Evolutionary conservation across 2,113 vertebrate species (phyloP).

Genomic region (Phyllostomus hastatus): DNA sequence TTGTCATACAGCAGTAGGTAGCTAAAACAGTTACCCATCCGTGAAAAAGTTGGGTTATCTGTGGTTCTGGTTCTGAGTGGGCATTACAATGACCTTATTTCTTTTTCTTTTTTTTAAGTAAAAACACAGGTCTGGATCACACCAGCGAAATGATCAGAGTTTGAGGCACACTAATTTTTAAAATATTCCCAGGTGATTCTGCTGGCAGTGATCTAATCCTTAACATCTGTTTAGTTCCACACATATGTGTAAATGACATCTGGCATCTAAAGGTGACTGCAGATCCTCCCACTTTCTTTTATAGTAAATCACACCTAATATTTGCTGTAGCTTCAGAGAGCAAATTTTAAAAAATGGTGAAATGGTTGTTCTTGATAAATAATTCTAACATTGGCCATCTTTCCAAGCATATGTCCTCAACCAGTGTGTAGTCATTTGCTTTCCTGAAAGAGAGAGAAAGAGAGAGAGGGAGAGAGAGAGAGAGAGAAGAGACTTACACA

Average conservation of each 20-base stretch:
- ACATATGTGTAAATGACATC: not conserved
- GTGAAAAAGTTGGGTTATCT: not conserved
- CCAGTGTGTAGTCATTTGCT: not conserved
- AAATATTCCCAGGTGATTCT: not conserved
- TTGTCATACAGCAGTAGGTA: not conserved
- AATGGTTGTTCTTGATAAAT: not conserved
- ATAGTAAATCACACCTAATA: not conserved
- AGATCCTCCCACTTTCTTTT: not conserved
- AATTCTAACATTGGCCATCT: not conserved
- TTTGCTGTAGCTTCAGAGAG: not conserved
- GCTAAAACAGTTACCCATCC: not conserved
- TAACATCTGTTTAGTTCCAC: not conserved
- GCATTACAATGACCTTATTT: not conserved
- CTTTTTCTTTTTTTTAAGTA: not conserved
- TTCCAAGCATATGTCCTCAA: not conserved
- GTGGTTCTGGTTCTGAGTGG: not conserved
- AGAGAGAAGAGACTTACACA: not conserved
- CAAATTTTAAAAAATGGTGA: not conserved
- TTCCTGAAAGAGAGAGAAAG: not conserved
- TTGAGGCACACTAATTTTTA: not conserved
- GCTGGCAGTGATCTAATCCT: not conserved
- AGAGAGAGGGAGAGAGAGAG: too few species aligned
- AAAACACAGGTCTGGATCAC: not conserved
- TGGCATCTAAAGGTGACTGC: not conserved
- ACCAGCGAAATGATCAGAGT: not conserved